Evolutionary conservation across 2,797 vertebrate genomes (phyloP).

Genomic region (Salmo trutta): DNA sequence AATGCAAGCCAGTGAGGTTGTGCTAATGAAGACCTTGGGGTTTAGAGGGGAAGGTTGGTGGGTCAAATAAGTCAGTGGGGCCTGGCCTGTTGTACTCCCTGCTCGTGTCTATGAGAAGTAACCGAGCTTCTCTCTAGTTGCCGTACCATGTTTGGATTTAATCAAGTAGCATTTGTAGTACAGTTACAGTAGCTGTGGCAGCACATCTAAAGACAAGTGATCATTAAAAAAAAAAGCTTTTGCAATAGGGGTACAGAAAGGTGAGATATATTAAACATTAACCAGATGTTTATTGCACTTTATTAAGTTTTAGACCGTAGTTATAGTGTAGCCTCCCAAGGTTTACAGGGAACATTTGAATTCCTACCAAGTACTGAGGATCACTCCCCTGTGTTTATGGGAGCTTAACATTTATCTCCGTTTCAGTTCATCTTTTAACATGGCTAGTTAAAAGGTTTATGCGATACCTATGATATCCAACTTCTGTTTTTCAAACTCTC

Average conservation of each 20-base stretch:
- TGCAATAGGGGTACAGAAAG: background rate
- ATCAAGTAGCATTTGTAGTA: background rate
- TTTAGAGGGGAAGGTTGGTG: background rate
- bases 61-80: background rate
- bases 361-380: too few relatives aligned
- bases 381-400: too few relatives aligned
- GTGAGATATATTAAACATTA: too few relatives aligned
- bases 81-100: background rate
- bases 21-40: background rate
- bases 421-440: background rate
- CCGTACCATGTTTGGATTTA: background rate
- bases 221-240: background rate
- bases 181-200: background rate
- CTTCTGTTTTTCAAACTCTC: slow-evolving; percentile 29
- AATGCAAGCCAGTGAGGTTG: background rate
- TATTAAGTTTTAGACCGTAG: too few relatives aligned
- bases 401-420: too few relatives aligned
- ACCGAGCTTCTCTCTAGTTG: background rate
- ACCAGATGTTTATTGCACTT: too few relatives aligned
- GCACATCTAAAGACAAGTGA: background rate
- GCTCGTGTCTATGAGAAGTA: background rate
- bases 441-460: slow-evolving; percentile 4
- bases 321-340: too few relatives aligned
- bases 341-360: too few relatives aligned
- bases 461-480: background rate